phyloP scores from a whole-genome alignment of 2,113 vertebrate genomes.

The Bucco capensis region DNA sequence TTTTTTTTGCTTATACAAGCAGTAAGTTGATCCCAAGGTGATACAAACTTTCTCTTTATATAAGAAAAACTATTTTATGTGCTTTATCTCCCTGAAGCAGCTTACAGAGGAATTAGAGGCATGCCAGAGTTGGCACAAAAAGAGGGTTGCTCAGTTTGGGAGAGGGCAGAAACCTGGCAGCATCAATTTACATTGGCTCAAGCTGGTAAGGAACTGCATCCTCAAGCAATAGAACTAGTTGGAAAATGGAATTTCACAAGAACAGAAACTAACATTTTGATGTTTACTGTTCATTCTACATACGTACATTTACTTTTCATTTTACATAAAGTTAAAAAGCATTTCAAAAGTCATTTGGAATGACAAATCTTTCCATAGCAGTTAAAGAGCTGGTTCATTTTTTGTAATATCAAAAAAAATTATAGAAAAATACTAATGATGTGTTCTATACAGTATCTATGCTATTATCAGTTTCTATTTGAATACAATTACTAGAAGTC shows the following conservation, averaged over 20 bases:
- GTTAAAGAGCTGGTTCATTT: neutral
- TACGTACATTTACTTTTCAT: too few relatives aligned
- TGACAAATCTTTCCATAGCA: neutral
- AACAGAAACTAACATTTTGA: neutral
- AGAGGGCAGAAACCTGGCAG: slow-evolving; percentile 39
- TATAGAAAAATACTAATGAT: neutral
- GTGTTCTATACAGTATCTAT: neutral
- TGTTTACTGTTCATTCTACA: neutral
- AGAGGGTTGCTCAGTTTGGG: neutral
- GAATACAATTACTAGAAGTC: neutral
- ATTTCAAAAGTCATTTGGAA: neutral
- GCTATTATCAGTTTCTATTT: neutral
- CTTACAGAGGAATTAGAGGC: slow-evolving; percentile 5
- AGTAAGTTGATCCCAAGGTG: neutral
- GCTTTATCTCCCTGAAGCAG: slow-evolving; percentile 20
- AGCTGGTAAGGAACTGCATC: neutral
- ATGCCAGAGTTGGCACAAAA: neutral
- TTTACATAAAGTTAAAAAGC: neutral
- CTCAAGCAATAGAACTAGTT: neutral
- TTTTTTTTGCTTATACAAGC: neutral
- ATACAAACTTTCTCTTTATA: neutral
- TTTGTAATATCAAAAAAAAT: neutral
- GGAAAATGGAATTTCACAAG: slow-evolving; percentile 6
- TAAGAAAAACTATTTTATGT: neutral
- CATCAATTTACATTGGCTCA: neutral